These are phyloP conservation scores for Matsumyia berberina DNA, from an alignment of 2,888 invertebrate genomes.

Conservation along the genomic window DNA sequence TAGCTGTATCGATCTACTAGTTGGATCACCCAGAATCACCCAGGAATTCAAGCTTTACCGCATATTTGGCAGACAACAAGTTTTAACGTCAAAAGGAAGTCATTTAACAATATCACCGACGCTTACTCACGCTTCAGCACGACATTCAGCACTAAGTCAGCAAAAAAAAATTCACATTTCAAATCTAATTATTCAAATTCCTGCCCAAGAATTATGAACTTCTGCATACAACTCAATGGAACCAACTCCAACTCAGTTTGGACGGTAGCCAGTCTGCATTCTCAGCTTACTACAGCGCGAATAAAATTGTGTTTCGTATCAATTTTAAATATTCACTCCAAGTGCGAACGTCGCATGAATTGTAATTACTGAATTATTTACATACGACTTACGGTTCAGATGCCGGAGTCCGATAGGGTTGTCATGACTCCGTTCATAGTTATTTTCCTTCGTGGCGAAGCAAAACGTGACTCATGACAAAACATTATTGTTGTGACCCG, in stretches of 20 bases:
- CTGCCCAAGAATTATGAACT: constrained; percentile 33
- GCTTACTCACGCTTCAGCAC: constrained; percentile 2
- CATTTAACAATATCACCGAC: constrained; percentile 4
- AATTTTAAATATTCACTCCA: constrained; percentile 60
- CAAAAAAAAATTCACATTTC: constrained; percentile 8
- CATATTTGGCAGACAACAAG: not conserved
- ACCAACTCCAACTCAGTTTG: constrained; percentile 3
- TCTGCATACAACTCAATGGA: constrained; percentile 26
- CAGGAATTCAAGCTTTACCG: too few relatives aligned
- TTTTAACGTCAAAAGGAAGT: constrained; percentile 2
- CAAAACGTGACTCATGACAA: constrained; percentile 58
- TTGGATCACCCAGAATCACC: too few relatives aligned
- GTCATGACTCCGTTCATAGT: constrained; percentile 46
- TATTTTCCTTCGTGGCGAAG: constrained; percentile 2
- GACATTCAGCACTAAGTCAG: constrained; percentile 25
- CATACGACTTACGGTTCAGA: constrained; percentile 15
- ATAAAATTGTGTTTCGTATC: constrained; percentile 32
- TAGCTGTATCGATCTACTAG: too few relatives aligned
- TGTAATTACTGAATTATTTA: constrained; percentile 28
- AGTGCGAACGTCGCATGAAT: constrained; percentile 52
- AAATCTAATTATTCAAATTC: constrained; percentile 52
- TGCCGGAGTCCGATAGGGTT: constrained; percentile 32
- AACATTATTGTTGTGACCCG: constrained; percentile 22
- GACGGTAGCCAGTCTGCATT: not conserved
- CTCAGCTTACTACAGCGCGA: constrained; percentile 13